Conservation (phyloP, 2,797 vertebrate species). For the Scarus forsteni region DNA sequence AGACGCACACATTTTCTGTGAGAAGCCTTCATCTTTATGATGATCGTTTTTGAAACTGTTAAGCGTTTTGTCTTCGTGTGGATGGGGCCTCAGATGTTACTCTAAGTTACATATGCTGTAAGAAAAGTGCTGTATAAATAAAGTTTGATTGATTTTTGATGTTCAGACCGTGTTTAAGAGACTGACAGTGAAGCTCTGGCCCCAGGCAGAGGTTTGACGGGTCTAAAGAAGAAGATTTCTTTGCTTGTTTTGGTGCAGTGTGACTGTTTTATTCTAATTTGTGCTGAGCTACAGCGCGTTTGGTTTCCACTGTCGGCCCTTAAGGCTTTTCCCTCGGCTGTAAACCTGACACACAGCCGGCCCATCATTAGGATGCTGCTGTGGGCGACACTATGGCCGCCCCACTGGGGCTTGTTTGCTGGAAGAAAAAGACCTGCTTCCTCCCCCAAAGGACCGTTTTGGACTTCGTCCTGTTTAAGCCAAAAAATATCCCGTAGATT, state of each 20-base stretch:
- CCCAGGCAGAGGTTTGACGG: too few species aligned
- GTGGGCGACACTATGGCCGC: background rate
- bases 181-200: too few species aligned
- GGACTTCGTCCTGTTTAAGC: background rate
- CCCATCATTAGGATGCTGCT: slow-evolving; percentile 20
- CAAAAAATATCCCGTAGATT: slow-evolving; percentile 5
- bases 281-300: background rate
- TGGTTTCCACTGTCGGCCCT: background rate
- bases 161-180: too few species aligned
- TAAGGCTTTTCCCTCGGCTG: background rate
- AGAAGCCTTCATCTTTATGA: too few species aligned
- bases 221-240: too few species aligned
- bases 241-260: background rate
- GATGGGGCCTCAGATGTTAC: too few species aligned
- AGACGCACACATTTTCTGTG: too few species aligned
- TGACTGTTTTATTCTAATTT: background rate
- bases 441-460: slow-evolving; percentile 14
- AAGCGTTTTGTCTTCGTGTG: too few species aligned
- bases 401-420: slow-evolving; percentile 38
- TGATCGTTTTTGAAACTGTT: too few species aligned
- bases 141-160: too few species aligned
- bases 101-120: too few species aligned
- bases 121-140: too few species aligned
- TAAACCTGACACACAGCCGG: slow-evolving; percentile 1
- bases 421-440: slow-evolving; percentile 3